These are phyloP conservation scores for Cecropterus lyciades DNA, from an alignment of 1,140 invertebrate genomes.

Conservation along the genomic window DNA sequence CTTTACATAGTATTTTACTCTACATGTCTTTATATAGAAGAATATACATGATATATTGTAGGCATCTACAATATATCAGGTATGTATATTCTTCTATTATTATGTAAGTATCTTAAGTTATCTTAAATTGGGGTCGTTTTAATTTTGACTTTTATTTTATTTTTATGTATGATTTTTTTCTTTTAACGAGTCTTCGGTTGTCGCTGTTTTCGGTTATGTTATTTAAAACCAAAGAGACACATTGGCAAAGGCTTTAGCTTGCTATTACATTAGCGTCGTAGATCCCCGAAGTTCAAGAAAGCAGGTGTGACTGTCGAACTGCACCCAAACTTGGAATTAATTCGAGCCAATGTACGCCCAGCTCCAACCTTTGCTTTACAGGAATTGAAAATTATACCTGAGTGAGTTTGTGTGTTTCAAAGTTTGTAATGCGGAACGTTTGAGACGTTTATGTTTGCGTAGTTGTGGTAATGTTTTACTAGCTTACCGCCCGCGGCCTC, in stretches of 20 bases:
- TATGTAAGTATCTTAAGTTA: too few species aligned
- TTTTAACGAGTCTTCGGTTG: too few species aligned
- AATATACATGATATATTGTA: too few species aligned
- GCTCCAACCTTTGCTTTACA: constrained; percentile 22
- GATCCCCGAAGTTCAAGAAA: constrained; percentile 29
- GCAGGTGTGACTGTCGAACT: constrained; percentile 28
- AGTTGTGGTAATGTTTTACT: constrained; percentile 13
- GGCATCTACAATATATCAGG: too few species aligned
- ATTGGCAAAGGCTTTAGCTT: background rate
- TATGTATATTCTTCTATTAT: too few species aligned
- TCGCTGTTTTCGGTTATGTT: background rate
- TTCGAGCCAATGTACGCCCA: constrained; percentile 29
- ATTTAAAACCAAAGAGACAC: constrained; percentile 2
- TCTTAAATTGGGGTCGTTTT: too few species aligned
- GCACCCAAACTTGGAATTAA: constrained; percentile 33
- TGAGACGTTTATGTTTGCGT: constrained; percentile 27
- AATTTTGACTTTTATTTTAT: too few species aligned
- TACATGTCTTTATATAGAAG: too few species aligned
- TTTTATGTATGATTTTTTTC: too few species aligned
- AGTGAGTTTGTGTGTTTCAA: constrained; percentile 31
- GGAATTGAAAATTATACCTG: constrained; percentile 35
- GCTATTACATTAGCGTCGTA: constrained; percentile 10
- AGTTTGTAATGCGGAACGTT: constrained; percentile 29
- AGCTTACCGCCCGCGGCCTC: background rate
- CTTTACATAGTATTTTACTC: too few species aligned